These are phyloP conservation scores for Drosophila helvetica DNA, from an alignment of 2,888 invertebrate species.

Conservation along the genomic window DNA sequence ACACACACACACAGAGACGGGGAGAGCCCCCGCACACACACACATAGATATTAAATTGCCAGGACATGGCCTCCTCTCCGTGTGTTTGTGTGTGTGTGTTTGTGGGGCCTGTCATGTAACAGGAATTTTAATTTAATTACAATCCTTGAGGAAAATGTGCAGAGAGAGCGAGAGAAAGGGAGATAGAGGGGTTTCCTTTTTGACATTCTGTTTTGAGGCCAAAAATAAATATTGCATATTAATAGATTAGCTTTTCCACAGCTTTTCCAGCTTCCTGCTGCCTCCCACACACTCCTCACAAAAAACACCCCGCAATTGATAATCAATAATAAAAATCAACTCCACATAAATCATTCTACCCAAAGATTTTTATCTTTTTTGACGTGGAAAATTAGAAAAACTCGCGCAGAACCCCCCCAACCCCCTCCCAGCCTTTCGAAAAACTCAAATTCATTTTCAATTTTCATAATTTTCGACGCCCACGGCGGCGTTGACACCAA, in stretches of 20 bases:
- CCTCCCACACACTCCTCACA: constrained; percentile 4
- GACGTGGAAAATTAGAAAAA: constrained; percentile 36
- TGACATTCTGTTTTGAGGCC: constrained; percentile 10
- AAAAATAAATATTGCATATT: constrained; percentile 53
- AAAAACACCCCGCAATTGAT: constrained; percentile 48
- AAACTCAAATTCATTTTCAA: constrained; percentile 72
- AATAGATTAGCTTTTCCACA: constrained; percentile 56
- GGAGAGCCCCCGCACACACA: neutral
- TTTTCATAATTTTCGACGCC: constrained; percentile 71
- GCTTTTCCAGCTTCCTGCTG: neutral
- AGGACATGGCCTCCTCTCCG: constrained; percentile 53
- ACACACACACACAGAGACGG: constrained; percentile 28
- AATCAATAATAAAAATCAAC: constrained; percentile 69
- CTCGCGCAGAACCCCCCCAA: neutral
- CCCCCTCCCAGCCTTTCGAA: neutral
- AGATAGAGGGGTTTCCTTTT: neutral
- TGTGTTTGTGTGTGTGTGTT: constrained; percentile 30
- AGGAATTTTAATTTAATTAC: constrained; percentile 80
- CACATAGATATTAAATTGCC: constrained; percentile 35
- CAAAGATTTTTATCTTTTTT: constrained; percentile 62
- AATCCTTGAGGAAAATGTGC: constrained; percentile 23
- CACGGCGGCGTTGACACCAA: constrained; percentile 53
- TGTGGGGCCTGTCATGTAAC: constrained; percentile 72
- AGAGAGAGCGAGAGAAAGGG: neutral
- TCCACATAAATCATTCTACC: constrained; percentile 67